Conservation (phyloP, 1,140 invertebrate genomes). For the Hyles vespertilio region DNA sequence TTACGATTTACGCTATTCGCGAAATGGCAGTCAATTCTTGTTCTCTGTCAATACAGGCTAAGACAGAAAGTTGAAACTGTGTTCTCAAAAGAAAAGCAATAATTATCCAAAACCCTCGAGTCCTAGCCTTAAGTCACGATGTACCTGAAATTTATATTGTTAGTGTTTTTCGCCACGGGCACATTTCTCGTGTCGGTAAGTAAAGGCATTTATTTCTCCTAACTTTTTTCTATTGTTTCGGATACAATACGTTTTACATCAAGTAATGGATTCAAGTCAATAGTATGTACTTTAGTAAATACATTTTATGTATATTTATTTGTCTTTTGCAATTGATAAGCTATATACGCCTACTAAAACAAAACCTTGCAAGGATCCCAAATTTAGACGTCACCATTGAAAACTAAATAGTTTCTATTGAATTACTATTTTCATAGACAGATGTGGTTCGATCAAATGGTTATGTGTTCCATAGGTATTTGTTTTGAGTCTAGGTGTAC, state of each 20-base stretch:
- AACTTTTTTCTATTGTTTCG: neutral
- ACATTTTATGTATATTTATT: too few relatives aligned
- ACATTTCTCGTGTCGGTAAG: slow-evolving; percentile 34
- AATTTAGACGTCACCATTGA: too few relatives aligned
- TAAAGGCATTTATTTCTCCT: slow-evolving; percentile 11
- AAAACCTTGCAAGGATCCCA: too few relatives aligned
- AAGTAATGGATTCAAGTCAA: too few relatives aligned
- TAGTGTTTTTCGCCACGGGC: slow-evolving; percentile 27
- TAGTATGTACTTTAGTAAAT: too few relatives aligned
- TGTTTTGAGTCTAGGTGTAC: too few relatives aligned
- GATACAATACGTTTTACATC: neutral
- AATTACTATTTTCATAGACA: too few relatives aligned
- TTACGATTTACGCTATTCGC: neutral
- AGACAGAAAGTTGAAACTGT: neutral
- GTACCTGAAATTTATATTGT: slow-evolving; percentile 27
- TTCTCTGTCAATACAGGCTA: neutral
- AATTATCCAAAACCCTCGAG: neutral
- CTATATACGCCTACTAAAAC: too few relatives aligned
- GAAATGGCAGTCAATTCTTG: neutral
- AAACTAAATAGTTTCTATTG: too few relatives aligned
- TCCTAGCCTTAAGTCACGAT: slow-evolving; percentile 17
- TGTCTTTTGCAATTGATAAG: too few relatives aligned
- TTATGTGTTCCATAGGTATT: too few relatives aligned
- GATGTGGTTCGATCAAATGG: too few relatives aligned
- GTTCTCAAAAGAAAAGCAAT: neutral